Base-by-base conservation (phyloP, 2,797 vertebrate genomes). In the Sebastolobus alascanus region DNA sequence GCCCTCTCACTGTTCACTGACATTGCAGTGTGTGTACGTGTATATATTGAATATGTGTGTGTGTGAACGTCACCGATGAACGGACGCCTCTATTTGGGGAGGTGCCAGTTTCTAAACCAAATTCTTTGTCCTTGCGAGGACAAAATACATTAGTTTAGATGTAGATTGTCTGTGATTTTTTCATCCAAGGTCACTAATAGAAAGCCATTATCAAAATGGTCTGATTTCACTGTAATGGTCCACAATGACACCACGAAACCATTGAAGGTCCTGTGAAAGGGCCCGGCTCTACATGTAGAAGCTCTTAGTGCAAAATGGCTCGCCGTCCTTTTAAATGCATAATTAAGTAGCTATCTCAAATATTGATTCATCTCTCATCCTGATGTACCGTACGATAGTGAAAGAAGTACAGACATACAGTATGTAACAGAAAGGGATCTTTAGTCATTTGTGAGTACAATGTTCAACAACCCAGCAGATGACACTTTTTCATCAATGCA, bases 121-220 rank as follows among this genome's bases (percentile, higher is more conserved):
- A 91, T 91, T 90, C 84, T 93, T 92, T 94, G 89, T 94, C 92
- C 92, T 92, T 82, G 84, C 33, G 71, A 93, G 92, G 92, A 92
- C 89, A 92, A 91, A 88, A 92, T 75, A 87, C 90, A 94, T 96
- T 93, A 93, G 93, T 95, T 92, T 92, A 90, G 86, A 93, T 93
- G 90, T 90, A 92, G 92, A 93, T 92, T 90, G 94, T 91, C 87
- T 89, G 85, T 86, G 82, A 92, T 94, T 93, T 91, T 95, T 94
- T 93, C 87, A 90, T 86, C 92, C 92, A 88, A 93, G 92, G 93
- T 90, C 87, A 93, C 94, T 94, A 92, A 95, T 94, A 92, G 93
- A 94, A 94, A 89, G 76, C 92, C 93, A 94, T 95, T 95, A 95
- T 94, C 89, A 88, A 95, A 94, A 91, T 94, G 94, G 92, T 93